Evolutionary conservation across 2,888 invertebrate genomes (phyloP), one percentile per base, ranked within the genome.

Genomic region (Blastobasis adustella): DNA sequence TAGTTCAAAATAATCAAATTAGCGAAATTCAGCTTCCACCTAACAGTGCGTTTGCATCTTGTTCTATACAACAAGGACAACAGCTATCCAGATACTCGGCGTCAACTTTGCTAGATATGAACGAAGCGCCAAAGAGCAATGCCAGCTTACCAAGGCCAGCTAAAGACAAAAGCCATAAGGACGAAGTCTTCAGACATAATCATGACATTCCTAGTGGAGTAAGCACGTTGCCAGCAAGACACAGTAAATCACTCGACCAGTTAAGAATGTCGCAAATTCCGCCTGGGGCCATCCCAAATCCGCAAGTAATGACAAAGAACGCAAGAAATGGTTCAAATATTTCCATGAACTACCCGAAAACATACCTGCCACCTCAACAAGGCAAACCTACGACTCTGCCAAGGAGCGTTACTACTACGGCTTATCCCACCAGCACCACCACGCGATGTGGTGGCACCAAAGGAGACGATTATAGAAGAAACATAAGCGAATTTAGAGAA

Each of bases 231-330:
- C 93, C 93, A 1, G 92, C 94, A 0, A 88, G 95, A 52, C 95
- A 96, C 68, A 95, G 95, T 74, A 95, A 95, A 73, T 95, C 95
- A 1, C 77, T 96, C 58, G 96, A 96, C 76, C 95, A 95, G 63
- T 77, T 95, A 47, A 91, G 93, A 62, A 87, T 92, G 6, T 87
- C 89, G 45, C 82, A 88, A 70, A 66, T 76, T 39, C 79, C 83
- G 9, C 61, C 79, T 7, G 82, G 69, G 58, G 23, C 23, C 23
- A 23, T 2, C 23, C 23, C 23, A 23, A 73, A 70, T 54, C 64
- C 76, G 50, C 78, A 81, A 67, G 75, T 73, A 38, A 62, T 85
- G 50, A 63, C 75, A 6, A 87, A 86, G 59, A 78, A 74, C 56
- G 56, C 73, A 4, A 76, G 76, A 65, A 87, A 83, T 63, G 74